phyloP scores from a whole-genome alignment of 2,797 vertebrate species.

The Champsocephalus gunnari region DNA sequence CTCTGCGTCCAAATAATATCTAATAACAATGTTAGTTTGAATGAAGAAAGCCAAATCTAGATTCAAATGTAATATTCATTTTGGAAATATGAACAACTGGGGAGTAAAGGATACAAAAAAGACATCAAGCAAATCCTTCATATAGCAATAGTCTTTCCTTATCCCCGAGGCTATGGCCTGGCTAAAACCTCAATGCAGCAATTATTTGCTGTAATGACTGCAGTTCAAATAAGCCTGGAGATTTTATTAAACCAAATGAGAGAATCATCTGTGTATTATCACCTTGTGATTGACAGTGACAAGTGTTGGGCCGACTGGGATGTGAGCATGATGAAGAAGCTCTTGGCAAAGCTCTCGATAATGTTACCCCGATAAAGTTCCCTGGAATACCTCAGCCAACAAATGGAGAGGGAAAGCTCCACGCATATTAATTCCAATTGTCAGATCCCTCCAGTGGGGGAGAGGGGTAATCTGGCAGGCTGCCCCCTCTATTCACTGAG shows the following conservation, averaged over 20 bases:
- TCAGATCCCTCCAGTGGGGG: constrained; percentile 79
- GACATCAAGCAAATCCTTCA: constrained; percentile 88
- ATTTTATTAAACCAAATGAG: constrained; percentile 99
- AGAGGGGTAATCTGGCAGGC: constrained; percentile 75
- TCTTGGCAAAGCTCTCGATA: constrained; percentile 96
- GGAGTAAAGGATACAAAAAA: constrained; percentile 89
- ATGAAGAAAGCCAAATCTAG: constrained; percentile 92
- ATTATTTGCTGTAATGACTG: constrained; percentile 99
- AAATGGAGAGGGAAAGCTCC: constrained; percentile 87
- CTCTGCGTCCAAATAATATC: constrained; percentile 96
- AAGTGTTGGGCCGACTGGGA: constrained; percentile 92
- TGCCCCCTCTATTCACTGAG: constrained; percentile 83
- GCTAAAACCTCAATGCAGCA: constrained; percentile 95
- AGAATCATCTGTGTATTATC: constrained; percentile 99
- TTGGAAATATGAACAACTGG: constrained; percentile 96
- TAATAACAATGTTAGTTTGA: constrained; percentile 99
- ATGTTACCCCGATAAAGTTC: constrained; percentile 98
- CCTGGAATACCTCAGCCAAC: constrained; percentile 90
- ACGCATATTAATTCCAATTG: constrained; percentile 95
- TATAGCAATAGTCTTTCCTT: constrained; percentile 94
- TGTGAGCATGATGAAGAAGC: constrained; percentile 96
- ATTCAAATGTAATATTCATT: constrained; percentile 99
- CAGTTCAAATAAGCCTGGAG: constrained; percentile 98
- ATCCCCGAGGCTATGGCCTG: constrained; percentile 95
- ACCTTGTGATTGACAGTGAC: constrained; percentile 99